Conservation (phyloP, 2,797 vertebrate species). For the Passerculus sandwichensis region DNA sequence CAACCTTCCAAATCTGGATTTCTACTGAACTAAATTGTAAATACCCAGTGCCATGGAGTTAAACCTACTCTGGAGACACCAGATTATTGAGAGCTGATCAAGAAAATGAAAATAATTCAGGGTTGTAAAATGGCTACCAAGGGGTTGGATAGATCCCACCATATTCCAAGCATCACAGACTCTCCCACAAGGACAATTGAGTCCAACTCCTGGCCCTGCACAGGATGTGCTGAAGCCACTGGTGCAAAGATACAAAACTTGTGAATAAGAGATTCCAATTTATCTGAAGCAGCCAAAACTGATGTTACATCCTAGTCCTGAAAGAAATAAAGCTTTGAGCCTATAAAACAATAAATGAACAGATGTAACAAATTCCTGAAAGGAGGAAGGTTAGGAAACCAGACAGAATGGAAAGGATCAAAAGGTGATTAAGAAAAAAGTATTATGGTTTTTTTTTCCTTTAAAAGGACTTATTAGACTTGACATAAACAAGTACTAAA, state of each 20-base stretch:
- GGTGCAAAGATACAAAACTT: neutral
- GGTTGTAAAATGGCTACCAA: rapidly evolving
- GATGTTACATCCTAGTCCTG: neutral
- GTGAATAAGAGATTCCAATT: neutral
- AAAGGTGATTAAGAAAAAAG: neutral
- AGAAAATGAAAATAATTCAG: neutral
- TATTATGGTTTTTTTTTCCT: neutral
- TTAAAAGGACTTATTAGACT: neutral
- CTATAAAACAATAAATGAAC: neutral
- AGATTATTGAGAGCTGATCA: neutral
- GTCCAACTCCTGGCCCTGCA: neutral
- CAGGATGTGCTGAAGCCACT: neutral
- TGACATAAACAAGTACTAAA: neutral
- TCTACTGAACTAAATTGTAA: neutral
- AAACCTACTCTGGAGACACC: neutral
- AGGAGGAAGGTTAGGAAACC: neutral
- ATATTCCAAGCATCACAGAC: neutral
- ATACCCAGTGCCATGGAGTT: neutral
- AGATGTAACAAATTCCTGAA: neutral
- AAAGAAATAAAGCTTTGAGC: neutral
- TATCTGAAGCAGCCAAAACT: neutral
- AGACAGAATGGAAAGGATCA: neutral
- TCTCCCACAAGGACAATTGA: neutral
- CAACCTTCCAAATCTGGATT: neutral
- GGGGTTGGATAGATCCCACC: neutral